Percentiles rank a stretch among this genome's conserved stretches.
These are phyloP conservation scores for Isoperla grammatica DNA, from an alignment of 2,888 invertebrate species.

Conservation along the genomic window DNA sequence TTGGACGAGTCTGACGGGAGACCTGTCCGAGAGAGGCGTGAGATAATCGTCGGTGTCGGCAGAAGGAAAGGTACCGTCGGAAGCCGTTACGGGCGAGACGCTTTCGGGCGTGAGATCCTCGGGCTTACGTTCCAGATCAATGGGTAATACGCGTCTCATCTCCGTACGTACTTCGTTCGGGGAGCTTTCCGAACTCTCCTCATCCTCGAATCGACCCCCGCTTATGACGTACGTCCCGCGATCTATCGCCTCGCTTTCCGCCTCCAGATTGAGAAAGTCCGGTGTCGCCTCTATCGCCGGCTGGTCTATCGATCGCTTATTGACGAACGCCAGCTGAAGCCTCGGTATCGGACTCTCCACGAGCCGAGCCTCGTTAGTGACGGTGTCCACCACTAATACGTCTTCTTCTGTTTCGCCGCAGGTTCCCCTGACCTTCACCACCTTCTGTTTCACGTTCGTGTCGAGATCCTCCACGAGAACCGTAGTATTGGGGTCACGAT, in stretches of 20 bases:
- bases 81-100: conserved; percentile 29
- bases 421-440: not conserved
- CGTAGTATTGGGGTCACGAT: conserved; percentile 30
- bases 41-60: conserved; percentile 34
- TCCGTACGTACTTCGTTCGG: too few relatives aligned
- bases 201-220: conserved; percentile 1
- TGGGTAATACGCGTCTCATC: not conserved
- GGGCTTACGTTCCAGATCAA: too few relatives aligned
- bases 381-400: conserved; percentile 46
- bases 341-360: conserved; percentile 39
- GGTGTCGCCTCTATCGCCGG: not conserved
- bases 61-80: conserved; percentile 28
- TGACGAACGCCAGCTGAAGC: conserved; percentile 36
- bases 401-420: conserved; percentile 39
- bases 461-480: conserved; percentile 41
- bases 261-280: not conserved
- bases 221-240: conserved; percentile 11
- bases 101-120: conserved; percentile 29
- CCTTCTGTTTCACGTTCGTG: conserved; percentile 33
- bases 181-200: not conserved
- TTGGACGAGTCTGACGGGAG: not conserved
- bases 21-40: conserved; percentile 33
- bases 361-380: conserved; percentile 46
- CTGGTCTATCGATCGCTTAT: not conserved
- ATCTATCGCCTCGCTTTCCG: not conserved